Percentiles rank a stretch among this genome's conserved stretches.
phyloP scores from a whole-genome alignment of 1,140 invertebrate species.

The Penaeus chinensis region DNA sequence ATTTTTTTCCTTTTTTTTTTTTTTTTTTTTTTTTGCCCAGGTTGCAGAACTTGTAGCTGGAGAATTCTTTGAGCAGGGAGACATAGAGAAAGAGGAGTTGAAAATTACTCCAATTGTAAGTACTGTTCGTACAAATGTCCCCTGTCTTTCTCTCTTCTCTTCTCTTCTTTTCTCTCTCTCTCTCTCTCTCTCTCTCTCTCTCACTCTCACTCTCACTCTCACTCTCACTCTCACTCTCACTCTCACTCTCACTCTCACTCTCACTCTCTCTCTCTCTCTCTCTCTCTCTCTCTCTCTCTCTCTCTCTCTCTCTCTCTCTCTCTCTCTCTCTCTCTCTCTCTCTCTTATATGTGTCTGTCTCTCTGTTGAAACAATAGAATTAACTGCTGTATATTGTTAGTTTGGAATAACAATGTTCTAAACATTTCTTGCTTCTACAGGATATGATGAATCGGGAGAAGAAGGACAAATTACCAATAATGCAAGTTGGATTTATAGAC shows the following conservation, averaged over 20 bases:
- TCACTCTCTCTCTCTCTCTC: too few relatives aligned
- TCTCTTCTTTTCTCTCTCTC: neutral
- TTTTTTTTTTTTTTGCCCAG: constrained; percentile 64
- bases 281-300: too few relatives aligned
- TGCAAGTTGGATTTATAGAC: constrained; percentile 98
- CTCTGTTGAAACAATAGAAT: too few relatives aligned
- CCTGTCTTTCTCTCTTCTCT: neutral
- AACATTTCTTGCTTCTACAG: constrained; percentile 71
- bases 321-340: too few relatives aligned
- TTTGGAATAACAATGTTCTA: too few relatives aligned
- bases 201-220: too few relatives aligned
- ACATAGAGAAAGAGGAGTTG: constrained; percentile 87
- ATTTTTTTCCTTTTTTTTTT: neutral
- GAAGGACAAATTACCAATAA: constrained; percentile 91
- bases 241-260: too few relatives aligned
- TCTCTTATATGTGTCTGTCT: too few relatives aligned
- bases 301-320: too few relatives aligned
- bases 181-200: too few relatives aligned
- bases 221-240: too few relatives aligned
- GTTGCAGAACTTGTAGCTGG: constrained; percentile 91
- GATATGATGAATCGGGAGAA: constrained; percentile 97
- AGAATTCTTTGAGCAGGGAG: constrained; percentile 97
- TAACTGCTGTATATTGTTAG: too few relatives aligned
- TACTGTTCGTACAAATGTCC: constrained; percentile 46
- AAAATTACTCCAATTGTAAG: constrained; percentile 88